A percentile compares a stretch with the other conserved stretches of the same genome.
Evolutionary conservation across 2,113 vertebrate genomes (phyloP).

Genomic region (Serinus canaria): DNA sequence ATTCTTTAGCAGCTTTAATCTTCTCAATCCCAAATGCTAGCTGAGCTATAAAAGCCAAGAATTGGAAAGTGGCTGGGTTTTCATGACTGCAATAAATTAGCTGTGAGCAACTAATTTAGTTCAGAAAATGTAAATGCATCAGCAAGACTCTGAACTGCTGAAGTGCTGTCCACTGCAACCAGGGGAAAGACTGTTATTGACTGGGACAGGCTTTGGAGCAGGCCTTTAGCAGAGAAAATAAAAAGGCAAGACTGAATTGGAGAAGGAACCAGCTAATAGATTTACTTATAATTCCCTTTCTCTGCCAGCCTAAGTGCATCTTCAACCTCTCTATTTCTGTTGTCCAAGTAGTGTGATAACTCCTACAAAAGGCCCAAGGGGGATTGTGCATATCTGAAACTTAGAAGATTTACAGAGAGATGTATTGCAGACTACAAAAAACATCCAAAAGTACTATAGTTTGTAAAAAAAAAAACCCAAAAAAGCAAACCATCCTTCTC

Average conservation of each 20-base stretch:
- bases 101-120: neutral
- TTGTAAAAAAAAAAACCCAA: neutral
- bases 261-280: neutral
- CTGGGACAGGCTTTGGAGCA: neutral
- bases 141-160: neutral
- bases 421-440: neutral
- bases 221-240: neutral
- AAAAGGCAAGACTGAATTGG: neutral
- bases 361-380: neutral
- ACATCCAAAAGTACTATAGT: neutral
- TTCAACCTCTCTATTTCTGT: neutral
- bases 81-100: neutral
- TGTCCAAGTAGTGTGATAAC: neutral
- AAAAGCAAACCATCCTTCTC: neutral
- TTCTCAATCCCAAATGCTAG: neutral
- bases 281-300: neutral
- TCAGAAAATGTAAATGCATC: neutral
- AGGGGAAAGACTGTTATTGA: neutral
- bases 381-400: neutral
- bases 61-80: neutral
- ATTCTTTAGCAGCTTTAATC: conserved; percentile 10
- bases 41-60: neutral
- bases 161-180: neutral
- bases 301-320: neutral
- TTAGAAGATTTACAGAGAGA: neutral